A percentile compares a stretch with the other conserved stretches of the same genome.
Evolutionary conservation across 2,888 invertebrate genomes (phyloP).

Genomic region (Cheilosia soror): DNA sequence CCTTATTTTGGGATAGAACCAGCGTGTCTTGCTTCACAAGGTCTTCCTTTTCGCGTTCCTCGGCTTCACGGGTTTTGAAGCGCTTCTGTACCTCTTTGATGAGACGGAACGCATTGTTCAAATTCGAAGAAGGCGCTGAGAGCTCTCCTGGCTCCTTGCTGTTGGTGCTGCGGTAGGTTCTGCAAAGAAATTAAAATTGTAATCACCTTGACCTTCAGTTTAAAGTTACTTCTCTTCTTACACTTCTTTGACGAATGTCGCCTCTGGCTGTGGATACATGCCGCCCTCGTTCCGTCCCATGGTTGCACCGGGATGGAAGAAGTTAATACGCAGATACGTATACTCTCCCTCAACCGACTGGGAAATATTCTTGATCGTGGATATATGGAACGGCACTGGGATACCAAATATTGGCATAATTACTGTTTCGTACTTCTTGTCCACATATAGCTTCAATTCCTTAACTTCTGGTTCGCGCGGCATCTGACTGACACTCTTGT

Average conservation of each 20-base stretch:
- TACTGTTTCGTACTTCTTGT: slow-evolving; percentile 98
- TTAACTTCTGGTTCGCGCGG: slow-evolving; percentile 97
- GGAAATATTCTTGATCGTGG: slow-evolving; percentile 99
- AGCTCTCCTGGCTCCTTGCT: slow-evolving; percentile 98
- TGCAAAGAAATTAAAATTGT: slow-evolving; percentile 80
- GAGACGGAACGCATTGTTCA: slow-evolving; percentile 97
- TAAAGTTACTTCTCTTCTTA: slow-evolving; percentile 84
- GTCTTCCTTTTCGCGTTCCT: slow-evolving; percentile 99
- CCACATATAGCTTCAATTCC: slow-evolving; percentile 97
- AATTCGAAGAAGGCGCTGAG: slow-evolving; percentile 96
- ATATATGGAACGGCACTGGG: slow-evolving; percentile 99
- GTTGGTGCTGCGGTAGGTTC: slow-evolving; percentile 98
- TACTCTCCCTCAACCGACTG: slow-evolving; percentile 99
- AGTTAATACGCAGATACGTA: slow-evolving; percentile 98
- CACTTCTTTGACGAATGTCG: slow-evolving; percentile 99
- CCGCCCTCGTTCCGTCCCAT: slow-evolving; percentile 97
- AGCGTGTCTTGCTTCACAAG: slow-evolving; percentile 99
- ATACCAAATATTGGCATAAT: slow-evolving; percentile 98
- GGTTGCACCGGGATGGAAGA: slow-evolving; percentile 98
- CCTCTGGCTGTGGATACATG: slow-evolving; percentile 96
- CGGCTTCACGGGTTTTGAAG: slow-evolving; percentile 98
- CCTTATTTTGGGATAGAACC: slow-evolving; percentile 96
- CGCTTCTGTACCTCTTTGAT: slow-evolving; percentile 99
- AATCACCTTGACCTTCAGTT: background rate
- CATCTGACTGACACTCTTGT: slow-evolving; percentile 96